Conservation (phyloP, 2,888 invertebrate species). For the Zelleria hepariella region DNA sequence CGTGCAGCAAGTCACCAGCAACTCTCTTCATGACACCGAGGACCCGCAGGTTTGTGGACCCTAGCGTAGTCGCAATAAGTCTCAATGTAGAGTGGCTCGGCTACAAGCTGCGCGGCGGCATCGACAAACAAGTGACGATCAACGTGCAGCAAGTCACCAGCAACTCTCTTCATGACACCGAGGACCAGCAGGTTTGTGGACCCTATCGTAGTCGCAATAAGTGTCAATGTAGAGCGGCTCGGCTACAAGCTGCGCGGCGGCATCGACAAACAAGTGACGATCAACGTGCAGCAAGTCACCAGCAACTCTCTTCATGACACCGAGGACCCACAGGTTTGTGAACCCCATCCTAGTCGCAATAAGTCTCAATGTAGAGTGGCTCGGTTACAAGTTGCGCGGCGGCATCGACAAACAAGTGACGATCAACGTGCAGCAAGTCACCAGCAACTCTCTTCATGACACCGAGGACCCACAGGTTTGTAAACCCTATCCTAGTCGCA, state of each 20-base stretch:
- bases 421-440: slow-evolving; percentile 87
- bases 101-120: slow-evolving; percentile 87
- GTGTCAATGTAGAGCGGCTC: slow-evolving; percentile 73
- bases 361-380: slow-evolving; percentile 70
- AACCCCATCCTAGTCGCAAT: neutral
- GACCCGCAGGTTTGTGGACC: slow-evolving; percentile 42
- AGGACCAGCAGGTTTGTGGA: slow-evolving; percentile 44
- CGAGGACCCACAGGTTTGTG: slow-evolving; percentile 50
- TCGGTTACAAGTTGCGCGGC: slow-evolving; percentile 86
- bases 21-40: slow-evolving; percentile 46
- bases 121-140: slow-evolving; percentile 91
- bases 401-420: slow-evolving; percentile 92
- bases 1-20: slow-evolving; percentile 81
- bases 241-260: slow-evolving; percentile 89
- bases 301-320: slow-evolving; percentile 50
- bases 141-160: slow-evolving; percentile 84
- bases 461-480: slow-evolving; percentile 51
- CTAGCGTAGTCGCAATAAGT: neutral
- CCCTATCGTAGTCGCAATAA: neutral
- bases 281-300: slow-evolving; percentile 86
- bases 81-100: slow-evolving; percentile 77
- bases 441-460: slow-evolving; percentile 50
- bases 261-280: slow-evolving; percentile 89
- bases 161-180: slow-evolving; percentile 48
- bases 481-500: neutral